Conservation (phyloP, 2,113 vertebrate genomes). For the Fulmarus glacialis region DNA sequence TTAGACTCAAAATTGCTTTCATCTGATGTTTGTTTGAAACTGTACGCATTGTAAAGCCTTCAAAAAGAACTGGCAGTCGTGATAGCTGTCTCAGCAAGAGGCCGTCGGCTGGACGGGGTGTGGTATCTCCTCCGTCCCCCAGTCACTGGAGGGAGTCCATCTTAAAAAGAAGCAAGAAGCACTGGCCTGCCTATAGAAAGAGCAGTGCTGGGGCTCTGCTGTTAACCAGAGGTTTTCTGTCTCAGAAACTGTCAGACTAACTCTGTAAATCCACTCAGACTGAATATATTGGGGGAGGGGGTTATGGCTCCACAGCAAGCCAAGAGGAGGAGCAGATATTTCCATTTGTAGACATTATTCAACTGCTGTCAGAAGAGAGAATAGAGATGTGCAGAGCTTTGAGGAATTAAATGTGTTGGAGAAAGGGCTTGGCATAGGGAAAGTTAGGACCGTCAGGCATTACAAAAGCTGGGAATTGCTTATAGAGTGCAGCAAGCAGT, state of each 20-base stretch:
- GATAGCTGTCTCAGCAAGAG: not conserved
- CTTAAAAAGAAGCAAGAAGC: not conserved
- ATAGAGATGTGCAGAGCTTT: constrained; percentile 12
- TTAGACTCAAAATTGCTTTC: constrained; percentile 47
- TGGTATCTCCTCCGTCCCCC: not conserved
- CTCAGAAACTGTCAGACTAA: constrained; percentile 11
- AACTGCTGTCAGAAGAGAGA: constrained; percentile 31
- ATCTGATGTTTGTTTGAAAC: constrained; percentile 42
- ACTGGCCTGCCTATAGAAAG: not conserved
- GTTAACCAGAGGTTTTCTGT: not conserved
- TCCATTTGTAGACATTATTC: constrained; percentile 33
- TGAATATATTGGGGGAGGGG: not conserved
- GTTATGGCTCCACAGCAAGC: not conserved
- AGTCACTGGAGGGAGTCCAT: not conserved
- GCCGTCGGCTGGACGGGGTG: fast-evolving
- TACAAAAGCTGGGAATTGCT: not conserved
- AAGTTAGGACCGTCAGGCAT: not conserved
- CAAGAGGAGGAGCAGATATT: constrained; percentile 34
- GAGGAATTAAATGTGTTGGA: not conserved
- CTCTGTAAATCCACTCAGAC: constrained; percentile 45
- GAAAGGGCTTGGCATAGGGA: not conserved
- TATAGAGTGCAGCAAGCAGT: not conserved
- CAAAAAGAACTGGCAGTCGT: not conserved
- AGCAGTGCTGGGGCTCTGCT: not conserved
- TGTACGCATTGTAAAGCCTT: not conserved